phyloP scores from a whole-genome alignment of 30 jellyfish, hydroid and myxozoan species.

The Nemopilema nomurai region DNA sequence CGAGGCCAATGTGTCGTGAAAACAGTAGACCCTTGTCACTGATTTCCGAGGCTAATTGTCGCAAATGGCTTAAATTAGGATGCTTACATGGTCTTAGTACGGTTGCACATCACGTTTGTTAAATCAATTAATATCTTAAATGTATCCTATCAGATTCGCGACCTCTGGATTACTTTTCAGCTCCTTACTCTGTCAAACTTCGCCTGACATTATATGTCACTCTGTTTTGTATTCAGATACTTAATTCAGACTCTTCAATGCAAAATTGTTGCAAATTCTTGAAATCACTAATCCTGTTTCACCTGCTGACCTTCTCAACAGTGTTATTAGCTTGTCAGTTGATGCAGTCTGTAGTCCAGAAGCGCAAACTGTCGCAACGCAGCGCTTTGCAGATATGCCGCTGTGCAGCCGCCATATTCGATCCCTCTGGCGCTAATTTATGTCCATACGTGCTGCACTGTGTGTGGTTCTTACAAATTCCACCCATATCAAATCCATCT shows the following conservation, averaged over 20 bases:
- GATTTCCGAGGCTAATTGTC: neutral
- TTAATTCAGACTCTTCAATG: neutral
- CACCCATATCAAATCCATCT: neutral
- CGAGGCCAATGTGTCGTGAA: neutral
- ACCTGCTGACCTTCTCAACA: neutral
- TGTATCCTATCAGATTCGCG: neutral
- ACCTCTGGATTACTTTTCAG: neutral
- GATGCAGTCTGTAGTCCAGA: neutral
- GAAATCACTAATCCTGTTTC: neutral
- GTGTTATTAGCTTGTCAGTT: neutral
- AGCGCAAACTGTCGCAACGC: no score
- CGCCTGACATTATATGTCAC: neutral
- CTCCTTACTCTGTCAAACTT: neutral
- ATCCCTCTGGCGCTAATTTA: neutral
- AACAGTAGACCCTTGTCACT: neutral
- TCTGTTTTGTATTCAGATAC: neutral
- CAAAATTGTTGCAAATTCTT: neutral
- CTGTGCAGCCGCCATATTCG: neutral
- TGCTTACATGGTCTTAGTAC: neutral
- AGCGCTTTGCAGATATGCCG: neutral
- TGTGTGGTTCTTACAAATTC: neutral
- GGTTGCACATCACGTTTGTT: neutral
- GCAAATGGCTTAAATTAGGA: neutral
- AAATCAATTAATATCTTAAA: neutral
- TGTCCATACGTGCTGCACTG: neutral